These are phyloP conservation scores for Parus major DNA, from an alignment of 2,113 vertebrate genomes.

Conservation along the genomic window DNA sequence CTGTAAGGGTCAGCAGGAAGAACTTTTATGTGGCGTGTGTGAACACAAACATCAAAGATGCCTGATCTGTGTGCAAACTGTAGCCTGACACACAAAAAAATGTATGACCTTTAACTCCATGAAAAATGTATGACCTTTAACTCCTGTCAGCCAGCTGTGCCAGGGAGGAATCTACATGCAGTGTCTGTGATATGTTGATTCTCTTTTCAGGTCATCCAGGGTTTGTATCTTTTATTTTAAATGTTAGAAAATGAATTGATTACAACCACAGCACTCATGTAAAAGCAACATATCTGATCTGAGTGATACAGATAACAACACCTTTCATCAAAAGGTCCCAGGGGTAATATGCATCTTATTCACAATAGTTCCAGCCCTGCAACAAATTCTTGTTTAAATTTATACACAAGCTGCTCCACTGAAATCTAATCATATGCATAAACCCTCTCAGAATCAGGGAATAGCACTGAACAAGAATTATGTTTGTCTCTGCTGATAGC, in stretches of 20 bases:
- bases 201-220: background rate
- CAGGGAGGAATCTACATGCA: background rate
- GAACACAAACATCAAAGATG: background rate
- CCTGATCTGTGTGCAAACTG: background rate
- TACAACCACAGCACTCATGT: background rate
- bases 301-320: conserved; percentile 9
- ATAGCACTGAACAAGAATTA: background rate
- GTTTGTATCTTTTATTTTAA: background rate
- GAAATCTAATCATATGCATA: background rate
- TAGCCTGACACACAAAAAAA: background rate
- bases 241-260: conserved; percentile 24
- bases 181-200: background rate
- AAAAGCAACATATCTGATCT: background rate
- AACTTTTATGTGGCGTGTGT: background rate
- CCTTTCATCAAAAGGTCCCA: conserved; percentile 18
- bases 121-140: background rate
- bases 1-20: background rate
- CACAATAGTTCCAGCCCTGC: background rate
- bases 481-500: conserved; percentile 7
- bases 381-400: conserved; percentile 21
- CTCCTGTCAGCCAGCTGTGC: background rate
- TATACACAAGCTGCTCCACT: background rate
- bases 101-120: background rate
- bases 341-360: background rate
- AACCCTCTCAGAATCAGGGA: background rate